Evolutionary conservation across 2,888 invertebrate genomes (phyloP).

Genomic region (Morpho helenor): DNA sequence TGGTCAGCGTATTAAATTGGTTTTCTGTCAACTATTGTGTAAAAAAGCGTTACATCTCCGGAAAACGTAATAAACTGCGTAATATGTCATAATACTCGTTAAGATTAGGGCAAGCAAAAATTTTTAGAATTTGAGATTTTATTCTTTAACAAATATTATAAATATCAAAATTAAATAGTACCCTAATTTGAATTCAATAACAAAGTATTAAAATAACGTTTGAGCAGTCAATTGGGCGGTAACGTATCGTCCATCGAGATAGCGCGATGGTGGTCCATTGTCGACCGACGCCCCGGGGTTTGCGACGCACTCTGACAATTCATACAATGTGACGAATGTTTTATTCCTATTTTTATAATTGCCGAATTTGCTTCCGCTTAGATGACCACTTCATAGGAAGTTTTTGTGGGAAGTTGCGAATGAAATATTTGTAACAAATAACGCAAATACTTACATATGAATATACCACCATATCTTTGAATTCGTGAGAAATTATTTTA

Average conservation of each 20-base stretch:
- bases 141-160: not conserved
- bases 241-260: slow-evolving; percentile 75
- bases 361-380: slow-evolving; percentile 62
- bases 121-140: too few relatives aligned
- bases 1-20: too few relatives aligned
- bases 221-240: slow-evolving; percentile 77
- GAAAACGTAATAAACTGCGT: too few relatives aligned
- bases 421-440: slow-evolving; percentile 10
- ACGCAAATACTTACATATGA: slow-evolving; percentile 27
- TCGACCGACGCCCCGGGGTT: slow-evolving; percentile 54
- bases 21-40: too few relatives aligned
- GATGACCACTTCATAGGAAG: slow-evolving; percentile 52
- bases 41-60: too few relatives aligned
- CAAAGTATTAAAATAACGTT: slow-evolving; percentile 70
- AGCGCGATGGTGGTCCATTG: slow-evolving; percentile 76
- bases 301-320: slow-evolving; percentile 44
- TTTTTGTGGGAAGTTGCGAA: slow-evolving; percentile 62
- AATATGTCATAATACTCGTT: too few relatives aligned
- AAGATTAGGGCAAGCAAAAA: too few relatives aligned
- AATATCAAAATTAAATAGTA: slow-evolving; percentile 23
- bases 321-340: slow-evolving; percentile 59
- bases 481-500: not conserved
- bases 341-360: slow-evolving; percentile 70
- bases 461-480: slow-evolving; percentile 32
- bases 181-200: slow-evolving; percentile 32